Conservation (phyloP, 2,888 invertebrate genomes). For the Acrobasis consociella region DNA sequence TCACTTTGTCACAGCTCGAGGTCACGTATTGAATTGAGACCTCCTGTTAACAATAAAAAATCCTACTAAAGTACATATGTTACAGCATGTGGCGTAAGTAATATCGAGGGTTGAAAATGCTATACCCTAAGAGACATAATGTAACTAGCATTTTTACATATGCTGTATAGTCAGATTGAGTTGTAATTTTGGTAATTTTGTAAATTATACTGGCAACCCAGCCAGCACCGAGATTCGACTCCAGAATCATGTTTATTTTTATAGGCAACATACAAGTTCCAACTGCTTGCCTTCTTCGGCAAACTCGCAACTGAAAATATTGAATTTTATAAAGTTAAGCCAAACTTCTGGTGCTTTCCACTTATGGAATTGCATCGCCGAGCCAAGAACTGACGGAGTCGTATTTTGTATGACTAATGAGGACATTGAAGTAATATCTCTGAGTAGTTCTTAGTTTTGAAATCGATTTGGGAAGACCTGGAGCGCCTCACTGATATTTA, state of each 20-base stretch:
- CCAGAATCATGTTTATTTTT: conserved; percentile 20
- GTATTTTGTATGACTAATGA: conserved; percentile 24
- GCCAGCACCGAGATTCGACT: conserved; percentile 19
- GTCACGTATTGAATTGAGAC: too few relatives aligned
- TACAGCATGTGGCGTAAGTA: too few relatives aligned
- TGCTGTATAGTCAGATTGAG: too few relatives aligned
- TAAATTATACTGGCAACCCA: background rate
- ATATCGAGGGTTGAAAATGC: too few relatives aligned
- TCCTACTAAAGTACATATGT: too few relatives aligned
- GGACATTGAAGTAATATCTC: conserved; percentile 18
- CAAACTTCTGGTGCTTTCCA: conserved; percentile 48
- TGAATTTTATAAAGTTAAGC: conserved; percentile 59
- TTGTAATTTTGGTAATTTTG: too few relatives aligned
- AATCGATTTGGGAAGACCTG: background rate
- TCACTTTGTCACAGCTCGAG: too few relatives aligned
- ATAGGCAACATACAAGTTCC: conserved; percentile 32
- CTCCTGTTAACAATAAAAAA: too few relatives aligned
- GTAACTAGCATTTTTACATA: too few relatives aligned
- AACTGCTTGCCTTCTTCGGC: conserved; percentile 45
- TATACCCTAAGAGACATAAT: too few relatives aligned
- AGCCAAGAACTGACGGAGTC: conserved; percentile 26
- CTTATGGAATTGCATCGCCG: conserved; percentile 57
- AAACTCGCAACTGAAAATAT: conserved; percentile 49
- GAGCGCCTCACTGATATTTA: background rate
- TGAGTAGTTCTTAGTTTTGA: conserved; percentile 8